Percentiles rank a stretch among this genome's conserved stretches.
phyloP scores from a whole-genome alignment of 2,797 vertebrate genomes.

The Champsocephalus esox region DNA sequence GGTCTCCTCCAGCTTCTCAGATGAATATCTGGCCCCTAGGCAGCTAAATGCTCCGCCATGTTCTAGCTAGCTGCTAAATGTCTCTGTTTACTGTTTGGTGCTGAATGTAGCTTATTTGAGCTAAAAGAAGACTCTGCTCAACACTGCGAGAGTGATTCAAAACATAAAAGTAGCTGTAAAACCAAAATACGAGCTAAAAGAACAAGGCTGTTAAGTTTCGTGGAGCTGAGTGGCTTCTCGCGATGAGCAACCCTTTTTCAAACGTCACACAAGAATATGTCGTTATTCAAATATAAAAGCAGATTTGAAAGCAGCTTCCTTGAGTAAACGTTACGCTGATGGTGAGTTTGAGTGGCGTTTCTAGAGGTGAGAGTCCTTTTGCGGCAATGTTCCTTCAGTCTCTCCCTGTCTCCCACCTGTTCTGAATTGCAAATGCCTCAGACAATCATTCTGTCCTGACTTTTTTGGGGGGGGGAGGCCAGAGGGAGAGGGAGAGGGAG shows the following conservation, averaged over 20 bases:
- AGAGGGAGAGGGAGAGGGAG: conserved; percentile 37
- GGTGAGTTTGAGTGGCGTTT: conserved; percentile 13
- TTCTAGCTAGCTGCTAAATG: neutral
- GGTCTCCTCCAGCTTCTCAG: neutral
- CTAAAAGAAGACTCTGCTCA: neutral
- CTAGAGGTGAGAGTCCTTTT: conserved; percentile 31
- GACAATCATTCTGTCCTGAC: conserved; percentile 65
- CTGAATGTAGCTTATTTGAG: neutral
- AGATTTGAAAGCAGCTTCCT: conserved; percentile 13
- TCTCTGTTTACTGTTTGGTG: neutral
- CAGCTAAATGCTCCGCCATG: neutral
- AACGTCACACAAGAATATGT: neutral
- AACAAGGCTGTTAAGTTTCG: too few species aligned
- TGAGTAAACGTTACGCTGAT: conserved; percentile 2
- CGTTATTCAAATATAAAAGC: conserved; percentile 3
- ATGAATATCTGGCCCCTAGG: neutral
- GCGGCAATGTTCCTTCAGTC: conserved; percentile 43
- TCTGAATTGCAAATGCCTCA: conserved; percentile 58
- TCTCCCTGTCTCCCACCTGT: conserved; percentile 40
- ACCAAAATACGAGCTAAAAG: neutral
- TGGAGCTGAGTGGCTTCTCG: neutral
- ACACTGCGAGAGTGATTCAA: neutral
- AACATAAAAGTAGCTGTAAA: neutral
- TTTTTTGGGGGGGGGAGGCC: conserved; percentile 11
- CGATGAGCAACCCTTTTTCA: neutral